Conservation (phyloP, 2,888 invertebrate species). For the Drosophila pegasa region DNA sequence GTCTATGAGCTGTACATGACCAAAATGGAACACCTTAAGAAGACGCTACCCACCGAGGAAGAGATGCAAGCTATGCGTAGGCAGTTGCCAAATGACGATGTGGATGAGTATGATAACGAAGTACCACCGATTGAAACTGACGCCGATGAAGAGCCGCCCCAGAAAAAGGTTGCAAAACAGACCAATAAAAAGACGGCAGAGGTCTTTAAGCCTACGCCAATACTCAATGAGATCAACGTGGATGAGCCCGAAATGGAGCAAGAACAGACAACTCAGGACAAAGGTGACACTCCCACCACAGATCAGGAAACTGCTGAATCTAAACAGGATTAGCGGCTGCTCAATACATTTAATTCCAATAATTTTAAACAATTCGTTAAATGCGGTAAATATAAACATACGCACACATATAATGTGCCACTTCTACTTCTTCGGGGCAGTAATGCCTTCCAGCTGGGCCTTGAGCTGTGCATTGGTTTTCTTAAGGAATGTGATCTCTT, state of each 20-base stretch:
- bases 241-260: slow-evolving; percentile 62
- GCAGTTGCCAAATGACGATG: slow-evolving; percentile 85
- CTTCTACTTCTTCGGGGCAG: slow-evolving; percentile 94
- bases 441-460: slow-evolving; percentile 97
- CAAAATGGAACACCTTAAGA: slow-evolving; percentile 88
- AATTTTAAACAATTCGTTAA: slow-evolving; percentile 51
- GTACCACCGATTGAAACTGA: slow-evolving; percentile 12
- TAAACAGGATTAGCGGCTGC: slow-evolving; percentile 34
- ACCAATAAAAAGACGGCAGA: slow-evolving; percentile 51
- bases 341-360: slow-evolving; percentile 53
- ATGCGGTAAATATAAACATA: slow-evolving; percentile 35
- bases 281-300: slow-evolving; percentile 1
- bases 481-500: slow-evolving; percentile 96
- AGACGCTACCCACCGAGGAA: slow-evolving; percentile 65
- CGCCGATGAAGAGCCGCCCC: slow-evolving; percentile 52
- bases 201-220: slow-evolving; percentile 83
- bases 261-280: neutral
- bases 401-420: slow-evolving; percentile 17
- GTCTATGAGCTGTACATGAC: slow-evolving; percentile 96
- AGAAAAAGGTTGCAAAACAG: slow-evolving; percentile 48
- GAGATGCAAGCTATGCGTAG: slow-evolving; percentile 76
- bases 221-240: slow-evolving; percentile 86
- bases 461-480: slow-evolving; percentile 97
- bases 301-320: slow-evolving; percentile 4
- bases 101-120: slow-evolving; percentile 25